These are phyloP conservation scores for Toxonevra muliebris DNA, from an alignment of 2,888 invertebrate species.

Conservation along the genomic window DNA sequence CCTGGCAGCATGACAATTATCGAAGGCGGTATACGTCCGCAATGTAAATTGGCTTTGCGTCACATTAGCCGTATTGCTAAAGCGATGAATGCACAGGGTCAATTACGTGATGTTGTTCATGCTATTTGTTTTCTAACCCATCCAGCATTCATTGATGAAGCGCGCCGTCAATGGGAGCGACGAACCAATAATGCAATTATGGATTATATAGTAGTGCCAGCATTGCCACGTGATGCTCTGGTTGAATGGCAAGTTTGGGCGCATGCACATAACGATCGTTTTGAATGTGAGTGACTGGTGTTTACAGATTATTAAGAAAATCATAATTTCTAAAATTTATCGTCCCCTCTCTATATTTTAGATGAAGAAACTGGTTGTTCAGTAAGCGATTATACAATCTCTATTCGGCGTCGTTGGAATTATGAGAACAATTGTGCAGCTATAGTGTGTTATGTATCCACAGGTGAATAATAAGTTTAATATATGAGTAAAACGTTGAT, in stretches of 20 bases:
- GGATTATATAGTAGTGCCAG: slow-evolving; percentile 85
- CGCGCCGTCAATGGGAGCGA: slow-evolving; percentile 82
- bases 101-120: slow-evolving; percentile 83
- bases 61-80: slow-evolving; percentile 85
- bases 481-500: no score
- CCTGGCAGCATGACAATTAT: slow-evolving; percentile 82
- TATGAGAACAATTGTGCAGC: slow-evolving; percentile 88
- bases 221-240: slow-evolving; percentile 80
- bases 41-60: slow-evolving; percentile 83
- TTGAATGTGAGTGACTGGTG: slow-evolving; percentile 75
- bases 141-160: slow-evolving; percentile 75
- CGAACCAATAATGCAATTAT: slow-evolving; percentile 87
- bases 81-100: slow-evolving; percentile 81
- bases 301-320: no score
- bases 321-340: no score
- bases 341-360: slow-evolving; percentile 54
- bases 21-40: slow-evolving; percentile 80
- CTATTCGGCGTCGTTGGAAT: slow-evolving; percentile 86
- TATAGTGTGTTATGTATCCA: slow-evolving; percentile 83
- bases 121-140: slow-evolving; percentile 89
- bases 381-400: slow-evolving; percentile 82
- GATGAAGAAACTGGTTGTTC: slow-evolving; percentile 93
- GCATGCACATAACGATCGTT: slow-evolving; percentile 85
- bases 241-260: slow-evolving; percentile 97
- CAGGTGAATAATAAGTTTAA: slow-evolving; percentile 66